phyloP scores from a whole-genome alignment of 2,797 vertebrate genomes.

The Helostoma temminkii region DNA sequence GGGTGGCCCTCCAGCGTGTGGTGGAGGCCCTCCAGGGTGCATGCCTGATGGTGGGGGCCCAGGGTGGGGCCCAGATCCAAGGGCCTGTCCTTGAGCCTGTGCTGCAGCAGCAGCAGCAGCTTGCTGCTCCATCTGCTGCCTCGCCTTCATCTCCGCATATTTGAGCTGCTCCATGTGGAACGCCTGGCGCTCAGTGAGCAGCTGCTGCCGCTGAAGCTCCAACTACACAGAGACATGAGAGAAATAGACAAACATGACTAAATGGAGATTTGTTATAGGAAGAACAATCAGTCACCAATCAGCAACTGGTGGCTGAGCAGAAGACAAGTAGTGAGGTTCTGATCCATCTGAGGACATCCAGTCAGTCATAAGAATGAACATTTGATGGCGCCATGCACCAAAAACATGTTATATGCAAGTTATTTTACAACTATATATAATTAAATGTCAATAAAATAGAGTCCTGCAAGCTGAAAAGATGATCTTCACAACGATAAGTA shows the following conservation, averaged over 20 bases:
- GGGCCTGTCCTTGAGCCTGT: slow-evolving; percentile 76
- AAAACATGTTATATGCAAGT: no score
- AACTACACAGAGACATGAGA: slow-evolving; percentile 77
- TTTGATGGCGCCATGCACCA: no score
- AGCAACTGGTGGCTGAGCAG: no score
- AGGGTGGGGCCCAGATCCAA: slow-evolving; percentile 79
- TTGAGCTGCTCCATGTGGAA: slow-evolving; percentile 99
- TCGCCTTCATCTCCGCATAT: slow-evolving; percentile 93
- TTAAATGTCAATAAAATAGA: no score
- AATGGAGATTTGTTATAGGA: not conserved
- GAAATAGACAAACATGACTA: not conserved
- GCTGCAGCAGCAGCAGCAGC: slow-evolving; percentile 76
- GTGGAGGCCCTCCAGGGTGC: slow-evolving; percentile 75
- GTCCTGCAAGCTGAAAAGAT: no score
- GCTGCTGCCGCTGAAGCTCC: slow-evolving; percentile 97
- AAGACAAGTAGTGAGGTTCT: not conserved
- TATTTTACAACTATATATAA: no score
- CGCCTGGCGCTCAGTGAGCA: slow-evolving; percentile 95
- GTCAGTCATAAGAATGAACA: no score
- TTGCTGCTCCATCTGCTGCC: slow-evolving; percentile 97
- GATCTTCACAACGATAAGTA: no score
- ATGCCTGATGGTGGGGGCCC: slow-evolving; percentile 57
- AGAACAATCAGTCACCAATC: not conserved
- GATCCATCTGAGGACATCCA: not conserved
- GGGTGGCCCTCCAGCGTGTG: slow-evolving; percentile 74